Conservation (phyloP, 2,113 vertebrate genomes). For the Parus major region DNA sequence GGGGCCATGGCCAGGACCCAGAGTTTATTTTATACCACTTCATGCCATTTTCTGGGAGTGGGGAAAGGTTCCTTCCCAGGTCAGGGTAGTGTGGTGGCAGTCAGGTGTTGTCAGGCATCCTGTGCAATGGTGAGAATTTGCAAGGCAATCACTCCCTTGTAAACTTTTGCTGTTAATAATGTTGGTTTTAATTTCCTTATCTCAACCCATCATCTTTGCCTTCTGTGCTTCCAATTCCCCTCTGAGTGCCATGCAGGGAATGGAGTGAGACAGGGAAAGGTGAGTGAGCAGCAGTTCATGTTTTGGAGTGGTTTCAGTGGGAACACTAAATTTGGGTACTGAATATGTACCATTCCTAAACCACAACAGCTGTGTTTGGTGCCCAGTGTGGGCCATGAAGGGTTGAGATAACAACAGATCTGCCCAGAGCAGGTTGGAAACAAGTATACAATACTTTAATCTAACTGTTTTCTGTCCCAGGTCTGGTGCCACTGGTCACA, state of each 20-base stretch:
- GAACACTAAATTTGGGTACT: too few relatives aligned
- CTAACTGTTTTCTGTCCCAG: background rate
- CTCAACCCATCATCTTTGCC: background rate
- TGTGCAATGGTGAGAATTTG: background rate
- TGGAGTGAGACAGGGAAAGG: background rate
- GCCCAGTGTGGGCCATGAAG: background rate
- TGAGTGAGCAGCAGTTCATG: accelerated
- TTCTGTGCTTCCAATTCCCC: background rate
- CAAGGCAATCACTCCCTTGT: accelerated
- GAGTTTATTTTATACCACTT: background rate
- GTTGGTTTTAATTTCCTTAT: too few relatives aligned
- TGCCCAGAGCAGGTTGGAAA: background rate
- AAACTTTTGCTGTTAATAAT: background rate
- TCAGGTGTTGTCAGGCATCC: background rate
- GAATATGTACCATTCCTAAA: background rate
- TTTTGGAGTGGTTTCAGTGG: background rate
- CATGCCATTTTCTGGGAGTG: background rate
- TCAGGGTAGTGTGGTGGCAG: too few relatives aligned
- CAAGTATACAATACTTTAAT: background rate
- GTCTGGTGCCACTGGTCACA: background rate
- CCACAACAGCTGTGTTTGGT: accelerated
- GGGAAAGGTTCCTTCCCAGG: background rate
- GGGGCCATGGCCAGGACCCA: background rate
- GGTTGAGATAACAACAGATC: background rate
- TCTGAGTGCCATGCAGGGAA: too few relatives aligned